These are phyloP conservation scores for Drosophila setifemur DNA, from an alignment of 1,140 invertebrate species.

Conservation along the genomic window DNA sequence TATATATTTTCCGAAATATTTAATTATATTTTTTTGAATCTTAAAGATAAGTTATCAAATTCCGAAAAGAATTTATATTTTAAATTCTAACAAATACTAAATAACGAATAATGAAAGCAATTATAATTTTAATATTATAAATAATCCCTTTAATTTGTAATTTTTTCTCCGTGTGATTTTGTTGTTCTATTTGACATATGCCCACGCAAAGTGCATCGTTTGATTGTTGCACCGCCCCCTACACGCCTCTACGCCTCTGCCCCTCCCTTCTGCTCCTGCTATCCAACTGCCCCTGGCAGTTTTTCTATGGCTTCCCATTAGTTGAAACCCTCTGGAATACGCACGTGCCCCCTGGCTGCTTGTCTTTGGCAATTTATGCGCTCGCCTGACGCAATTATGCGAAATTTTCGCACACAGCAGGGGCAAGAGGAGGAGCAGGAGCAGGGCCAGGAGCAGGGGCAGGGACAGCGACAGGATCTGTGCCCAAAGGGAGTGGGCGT, in stretches of 20 bases:
- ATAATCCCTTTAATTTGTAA: background rate
- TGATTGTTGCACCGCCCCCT: slow-evolving; percentile 49
- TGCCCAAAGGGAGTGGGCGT: slow-evolving; percentile 40
- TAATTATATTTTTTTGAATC: too few relatives aligned
- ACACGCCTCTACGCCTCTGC: background rate
- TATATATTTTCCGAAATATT: too few relatives aligned
- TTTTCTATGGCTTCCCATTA: slow-evolving; percentile 31
- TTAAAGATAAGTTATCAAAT: too few relatives aligned
- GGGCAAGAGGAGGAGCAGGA: too few relatives aligned
- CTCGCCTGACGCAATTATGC: slow-evolving; percentile 76
- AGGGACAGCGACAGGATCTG: too few relatives aligned
- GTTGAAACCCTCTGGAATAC: slow-evolving; percentile 5
- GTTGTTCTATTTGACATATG: slow-evolving; percentile 61
- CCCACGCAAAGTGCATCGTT: slow-evolving; percentile 65
- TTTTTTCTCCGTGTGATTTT: background rate
- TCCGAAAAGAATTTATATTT: too few relatives aligned
- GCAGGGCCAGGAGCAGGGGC: too few relatives aligned
- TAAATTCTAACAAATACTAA: too few relatives aligned
- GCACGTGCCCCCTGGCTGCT: slow-evolving; percentile 46
- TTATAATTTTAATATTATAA: too few relatives aligned
- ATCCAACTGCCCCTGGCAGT: background rate
- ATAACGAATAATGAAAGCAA: too few relatives aligned
- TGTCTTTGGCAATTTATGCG: slow-evolving; percentile 80
- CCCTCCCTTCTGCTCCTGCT: background rate
- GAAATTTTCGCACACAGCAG: slow-evolving; percentile 77